These are phyloP conservation scores for Microdon myrmicae DNA, from an alignment of 2,888 invertebrate genomes.

Conservation along the genomic window DNA sequence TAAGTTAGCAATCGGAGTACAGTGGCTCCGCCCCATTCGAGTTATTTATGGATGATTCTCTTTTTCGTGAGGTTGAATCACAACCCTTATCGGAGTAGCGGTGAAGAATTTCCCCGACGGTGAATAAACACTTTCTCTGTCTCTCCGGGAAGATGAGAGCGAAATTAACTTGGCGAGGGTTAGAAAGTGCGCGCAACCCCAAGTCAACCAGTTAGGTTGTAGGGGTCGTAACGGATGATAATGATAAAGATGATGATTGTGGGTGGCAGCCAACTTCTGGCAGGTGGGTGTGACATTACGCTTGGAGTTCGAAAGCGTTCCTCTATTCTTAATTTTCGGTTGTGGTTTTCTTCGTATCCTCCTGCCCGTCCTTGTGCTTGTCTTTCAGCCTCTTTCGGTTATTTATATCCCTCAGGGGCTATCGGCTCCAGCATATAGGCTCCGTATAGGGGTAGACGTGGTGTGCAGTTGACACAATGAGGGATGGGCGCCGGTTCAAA, in stretches of 20 bases:
- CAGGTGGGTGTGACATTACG: constrained; percentile 49
- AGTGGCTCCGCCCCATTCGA: constrained; percentile 37
- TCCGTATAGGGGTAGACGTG: constrained; percentile 14
- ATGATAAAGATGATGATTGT: constrained; percentile 50
- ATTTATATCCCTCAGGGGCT: neutral
- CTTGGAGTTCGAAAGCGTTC: constrained; percentile 8
- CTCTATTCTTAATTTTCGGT: constrained; percentile 5
- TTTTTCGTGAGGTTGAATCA: constrained; percentile 6
- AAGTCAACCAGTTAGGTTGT: constrained; percentile 52
- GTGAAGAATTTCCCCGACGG: constrained; percentile 36
- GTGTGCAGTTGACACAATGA: constrained; percentile 10
- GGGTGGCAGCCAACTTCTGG: constrained; percentile 47
- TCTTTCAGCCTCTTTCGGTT: too few species aligned
- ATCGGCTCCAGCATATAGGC: neutral
- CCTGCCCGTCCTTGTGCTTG: too few species aligned
- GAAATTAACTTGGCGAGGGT: constrained; percentile 50
- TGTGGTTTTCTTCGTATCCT: too few species aligned
- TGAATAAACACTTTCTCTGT: constrained; percentile 10
- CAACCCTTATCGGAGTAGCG: constrained; percentile 30
- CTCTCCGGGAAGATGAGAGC: constrained; percentile 19
- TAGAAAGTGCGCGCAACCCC: constrained; percentile 53
- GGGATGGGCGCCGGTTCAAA: too few species aligned
- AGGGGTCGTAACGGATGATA: constrained; percentile 49
- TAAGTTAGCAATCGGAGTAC: constrained; percentile 31
- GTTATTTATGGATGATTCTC: constrained; percentile 24